phyloP scores from a whole-genome alignment of 2,888 invertebrate genomes.

The Neria commutata region DNA sequence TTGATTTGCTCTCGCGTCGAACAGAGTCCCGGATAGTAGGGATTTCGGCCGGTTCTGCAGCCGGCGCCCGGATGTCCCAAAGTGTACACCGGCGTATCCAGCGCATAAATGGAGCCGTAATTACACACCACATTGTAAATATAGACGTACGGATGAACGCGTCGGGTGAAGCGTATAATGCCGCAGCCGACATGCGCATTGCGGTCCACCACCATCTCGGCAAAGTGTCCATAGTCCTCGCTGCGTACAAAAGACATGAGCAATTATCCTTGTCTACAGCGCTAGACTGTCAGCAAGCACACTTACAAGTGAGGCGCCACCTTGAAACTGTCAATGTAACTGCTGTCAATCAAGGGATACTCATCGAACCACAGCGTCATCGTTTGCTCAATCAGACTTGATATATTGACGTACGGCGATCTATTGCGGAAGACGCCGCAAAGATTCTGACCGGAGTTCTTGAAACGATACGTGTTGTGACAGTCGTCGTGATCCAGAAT shows the following conservation, averaged over 20 bases:
- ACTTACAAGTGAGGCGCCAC: constrained; percentile 57
- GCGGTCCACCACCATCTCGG: constrained; percentile 57
- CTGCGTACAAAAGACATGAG: constrained; percentile 43
- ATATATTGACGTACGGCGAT: constrained; percentile 47
- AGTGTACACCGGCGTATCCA: constrained; percentile 53
- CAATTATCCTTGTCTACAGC: too few species aligned
- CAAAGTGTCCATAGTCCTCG: constrained; percentile 60
- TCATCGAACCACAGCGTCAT: constrained; percentile 58
- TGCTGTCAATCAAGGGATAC: constrained; percentile 54
- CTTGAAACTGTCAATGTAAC: constrained; percentile 50
- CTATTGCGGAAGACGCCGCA: constrained; percentile 53
- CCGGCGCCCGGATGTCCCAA: constrained; percentile 48
- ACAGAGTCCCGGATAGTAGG: constrained; percentile 56
- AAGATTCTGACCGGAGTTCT: constrained; percentile 56
- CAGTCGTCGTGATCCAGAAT: constrained; percentile 58
- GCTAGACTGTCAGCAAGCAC: too few species aligned
- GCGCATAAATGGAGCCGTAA: constrained; percentile 57
- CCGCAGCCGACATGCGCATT: constrained; percentile 58
- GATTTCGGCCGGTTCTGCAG: constrained; percentile 54
- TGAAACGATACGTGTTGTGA: constrained; percentile 55
- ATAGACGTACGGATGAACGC: constrained; percentile 48
- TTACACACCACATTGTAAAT: constrained; percentile 59
- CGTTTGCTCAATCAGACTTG: constrained; percentile 53
- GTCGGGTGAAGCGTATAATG: constrained; percentile 53
- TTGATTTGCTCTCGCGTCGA: constrained; percentile 50